Base-by-base conservation (phyloP, 2,113 vertebrate species). In the Anolis sagrei region DNA sequence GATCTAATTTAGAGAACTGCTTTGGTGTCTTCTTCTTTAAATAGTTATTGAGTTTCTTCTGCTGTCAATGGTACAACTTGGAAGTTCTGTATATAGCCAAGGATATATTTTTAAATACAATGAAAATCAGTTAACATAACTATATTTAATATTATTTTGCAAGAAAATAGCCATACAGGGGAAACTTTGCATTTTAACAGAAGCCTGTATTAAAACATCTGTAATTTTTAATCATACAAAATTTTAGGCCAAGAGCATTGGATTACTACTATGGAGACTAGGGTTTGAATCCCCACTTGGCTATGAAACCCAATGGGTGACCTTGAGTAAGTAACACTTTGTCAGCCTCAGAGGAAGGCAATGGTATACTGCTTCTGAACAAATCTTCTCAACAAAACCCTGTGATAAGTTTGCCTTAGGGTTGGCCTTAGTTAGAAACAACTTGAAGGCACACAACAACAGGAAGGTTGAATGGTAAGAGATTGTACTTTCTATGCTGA, bases 81-180 rank as follows among this genome's bases (percentile, higher is more conserved):
- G 25, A 39, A 39, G 54, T 48, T 34, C 68, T 79, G 39, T 51
- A 83, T 73, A 62, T 29, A 79, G 32, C 8, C 48, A 54, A 76
- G 62, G 36, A 44, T 69, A 58, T n/a, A 39, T 39, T 44, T 58
- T 81, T 68, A 62, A 73, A 23, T 74, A 86, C 86, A 83, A 87
- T 62, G 16, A 86, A 87, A 87, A 80, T 11, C 25, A 72, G 29
- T 91, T 85, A 75, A 83, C 90, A 89, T 82, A 49, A 69, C 11
- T 27, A 21, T 49, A 68, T 9, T 36, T 66, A 68, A 76, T 36
- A 68, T 16, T 34, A 36, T 54, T 14, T 36, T 19, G 14, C 2
- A 3, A 27, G 32, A 27, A 36, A 36, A 58, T 27, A 69, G 1
- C 23, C 61, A n/a, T 82, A 44, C 39, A 44, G 39, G 39, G 39